Evolutionary conservation across 1,140 invertebrate species (phyloP).

Genomic region (Diachasmimorpha longicaudata): DNA sequence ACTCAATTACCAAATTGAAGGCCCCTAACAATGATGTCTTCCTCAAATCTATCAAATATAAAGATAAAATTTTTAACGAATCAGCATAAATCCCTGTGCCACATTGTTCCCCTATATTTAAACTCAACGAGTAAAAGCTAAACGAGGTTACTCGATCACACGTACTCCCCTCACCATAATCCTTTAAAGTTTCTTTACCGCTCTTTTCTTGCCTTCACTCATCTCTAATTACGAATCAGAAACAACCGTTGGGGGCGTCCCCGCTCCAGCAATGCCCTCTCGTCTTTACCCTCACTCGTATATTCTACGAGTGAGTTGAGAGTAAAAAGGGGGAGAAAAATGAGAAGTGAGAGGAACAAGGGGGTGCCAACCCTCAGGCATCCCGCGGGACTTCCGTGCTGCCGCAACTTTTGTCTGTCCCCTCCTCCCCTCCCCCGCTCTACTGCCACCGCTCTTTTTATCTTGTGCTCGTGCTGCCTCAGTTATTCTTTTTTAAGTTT

Average conservation of each 20-base stretch:
- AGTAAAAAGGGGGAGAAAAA: neutral
- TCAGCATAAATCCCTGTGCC: too few species aligned
- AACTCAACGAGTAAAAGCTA: too few species aligned
- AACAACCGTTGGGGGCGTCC: constrained; percentile 44
- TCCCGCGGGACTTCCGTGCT: neutral
- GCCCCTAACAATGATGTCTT: too few species aligned
- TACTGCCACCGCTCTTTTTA: constrained; percentile 11
- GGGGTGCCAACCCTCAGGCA: neutral
- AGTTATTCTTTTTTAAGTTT: constrained; percentile 10
- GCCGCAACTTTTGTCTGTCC: constrained; percentile 2
- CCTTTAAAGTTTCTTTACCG: neutral
- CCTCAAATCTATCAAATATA: too few species aligned
- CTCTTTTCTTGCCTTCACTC: constrained; percentile 29
- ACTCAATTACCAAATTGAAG: too few species aligned
- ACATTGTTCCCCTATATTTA: too few species aligned
- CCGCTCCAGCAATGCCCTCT: neutral
- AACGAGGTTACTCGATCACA: too few species aligned
- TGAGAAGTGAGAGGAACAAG: neutral
- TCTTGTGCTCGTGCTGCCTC: constrained; percentile 9
- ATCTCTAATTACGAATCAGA: constrained; percentile 59
- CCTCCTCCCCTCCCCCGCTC: neutral
- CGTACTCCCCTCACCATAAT: neutral
- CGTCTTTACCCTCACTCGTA: neutral
- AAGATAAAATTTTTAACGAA: too few species aligned
- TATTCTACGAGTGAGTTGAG: neutral